Evolutionary conservation across 2,797 vertebrate species (phyloP).

Genomic region (Oryzias dopingdopingensis): DNA sequence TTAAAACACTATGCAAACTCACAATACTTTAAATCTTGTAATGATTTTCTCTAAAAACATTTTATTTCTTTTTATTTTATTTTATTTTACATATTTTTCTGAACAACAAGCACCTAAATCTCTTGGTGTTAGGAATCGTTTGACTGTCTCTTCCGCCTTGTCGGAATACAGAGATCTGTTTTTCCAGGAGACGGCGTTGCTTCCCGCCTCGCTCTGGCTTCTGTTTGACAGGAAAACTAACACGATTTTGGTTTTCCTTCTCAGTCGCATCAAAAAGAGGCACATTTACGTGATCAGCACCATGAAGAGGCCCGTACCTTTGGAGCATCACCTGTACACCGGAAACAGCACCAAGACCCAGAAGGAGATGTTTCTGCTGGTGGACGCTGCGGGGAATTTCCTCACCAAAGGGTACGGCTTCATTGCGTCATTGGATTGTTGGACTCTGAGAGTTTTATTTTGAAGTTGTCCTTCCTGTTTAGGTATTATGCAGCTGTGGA

Average conservation of each 20-base stretch:
- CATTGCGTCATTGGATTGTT: background rate
- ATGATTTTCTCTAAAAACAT: too few species aligned
- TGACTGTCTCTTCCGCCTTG: too few species aligned
- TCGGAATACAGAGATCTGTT: too few species aligned
- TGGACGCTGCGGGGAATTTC: constrained; percentile 83
- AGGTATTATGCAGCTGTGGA: constrained; percentile 88
- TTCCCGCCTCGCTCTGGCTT: too few species aligned
- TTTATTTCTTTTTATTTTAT: too few species aligned
- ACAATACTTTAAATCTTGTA: too few species aligned
- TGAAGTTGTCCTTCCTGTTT: constrained; percentile 17
- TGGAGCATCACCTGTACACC: constrained; percentile 90
- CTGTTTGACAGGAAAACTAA: too few species aligned
- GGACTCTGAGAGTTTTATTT: background rate
- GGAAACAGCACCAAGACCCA: constrained; percentile 92
- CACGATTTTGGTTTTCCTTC: background rate
- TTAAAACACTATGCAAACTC: too few species aligned
- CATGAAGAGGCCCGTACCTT: constrained; percentile 83
- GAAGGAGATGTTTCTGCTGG: constrained; percentile 87
- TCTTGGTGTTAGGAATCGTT: too few species aligned
- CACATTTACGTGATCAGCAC: constrained; percentile 93
- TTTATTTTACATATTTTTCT: too few species aligned
- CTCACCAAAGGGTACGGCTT: constrained; percentile 84
- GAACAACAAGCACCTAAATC: too few species aligned
- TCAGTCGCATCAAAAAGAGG: constrained; percentile 87
- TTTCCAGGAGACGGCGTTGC: too few species aligned